Base-by-base conservation (phyloP, 2,888 invertebrate species). In the Agonopterix arenella region DNA sequence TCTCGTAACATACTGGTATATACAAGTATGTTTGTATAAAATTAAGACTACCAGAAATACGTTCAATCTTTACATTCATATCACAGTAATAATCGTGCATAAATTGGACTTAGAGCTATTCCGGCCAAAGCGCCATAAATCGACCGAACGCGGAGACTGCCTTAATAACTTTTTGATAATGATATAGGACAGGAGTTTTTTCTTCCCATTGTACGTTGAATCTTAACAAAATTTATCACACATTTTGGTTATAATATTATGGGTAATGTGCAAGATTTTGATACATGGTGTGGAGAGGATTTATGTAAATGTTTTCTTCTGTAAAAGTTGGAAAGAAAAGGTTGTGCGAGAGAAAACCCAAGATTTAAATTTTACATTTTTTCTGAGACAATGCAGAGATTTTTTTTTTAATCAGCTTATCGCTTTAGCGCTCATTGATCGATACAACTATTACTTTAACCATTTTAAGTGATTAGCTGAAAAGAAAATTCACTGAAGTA, bases 141-240 rank as follows among this genome's bases (percentile, higher is more conserved):
- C 62, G 62, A 45, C 48, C 49, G 49, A 57, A 60, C 57, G 60
- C 59, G 54, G 56, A 55, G 54, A 58, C 53, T 54, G 54, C 52
- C 56, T 70, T 73, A 69, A 74, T 71, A 73, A 76, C 68, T 68
- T 70, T 74, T 72, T 70, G 69, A 72, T 76, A 77, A 76, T 76
- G 70, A 76, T 70, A 61, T 66, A 73, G 54, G 59, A 52, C 41
- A 41, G 54, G 58, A 55, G 49, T 61, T 63, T 67, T 71, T 68
- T 70, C 55, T 51, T 51, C 53, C 54, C 52, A 58, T 55, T 59
- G 55, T 60, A 52, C 54, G 64, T 48, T 58, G 54, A 60, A 70
- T 75, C 65, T 75, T 76, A 66, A 72, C 62, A 61, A 62, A 72
- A 73, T 73, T 74, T 75, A 65, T 28, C 28, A 28, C 28, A 28